These are phyloP conservation scores for Drosophila littoralis DNA, from an alignment of 1,140 invertebrate genomes.

Conservation along the genomic window DNA sequence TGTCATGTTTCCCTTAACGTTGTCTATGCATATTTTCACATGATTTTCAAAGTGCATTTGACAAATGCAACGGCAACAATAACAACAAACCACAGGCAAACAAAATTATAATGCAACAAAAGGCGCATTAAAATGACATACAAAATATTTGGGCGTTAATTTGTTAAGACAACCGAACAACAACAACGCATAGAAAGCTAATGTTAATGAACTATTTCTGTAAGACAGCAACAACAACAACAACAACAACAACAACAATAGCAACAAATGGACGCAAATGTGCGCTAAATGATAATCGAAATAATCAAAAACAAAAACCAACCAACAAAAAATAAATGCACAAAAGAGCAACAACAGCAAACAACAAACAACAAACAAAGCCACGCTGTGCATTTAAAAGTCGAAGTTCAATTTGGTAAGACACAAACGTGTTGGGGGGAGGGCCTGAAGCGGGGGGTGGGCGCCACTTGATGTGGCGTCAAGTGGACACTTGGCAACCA, in stretches of 20 bases:
- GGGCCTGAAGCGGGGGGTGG: background rate
- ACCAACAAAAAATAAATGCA: slow-evolving; percentile 10
- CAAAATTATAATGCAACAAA: slow-evolving; percentile 47
- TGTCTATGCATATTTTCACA: slow-evolving; percentile 46
- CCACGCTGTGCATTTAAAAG: slow-evolving; percentile 33
- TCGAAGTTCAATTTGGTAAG: slow-evolving; percentile 40
- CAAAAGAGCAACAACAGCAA: slow-evolving; percentile 13
- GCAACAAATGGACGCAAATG: slow-evolving; percentile 46
- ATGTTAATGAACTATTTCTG: slow-evolving; percentile 73
- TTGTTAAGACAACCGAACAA: slow-evolving; percentile 46
- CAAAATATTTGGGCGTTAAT: slow-evolving; percentile 74
- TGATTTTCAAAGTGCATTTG: slow-evolving; percentile 64
- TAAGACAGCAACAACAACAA: slow-evolving; percentile 39
- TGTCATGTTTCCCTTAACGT: slow-evolving; percentile 62
- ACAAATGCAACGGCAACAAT: slow-evolving; percentile 47
- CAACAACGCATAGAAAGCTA: slow-evolving; percentile 61
- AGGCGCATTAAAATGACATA: slow-evolving; percentile 57
- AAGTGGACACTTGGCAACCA: slow-evolving; percentile 40
- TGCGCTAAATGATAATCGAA: slow-evolving; percentile 66
- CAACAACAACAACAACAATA: slow-evolving; percentile 40
- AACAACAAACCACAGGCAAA: slow-evolving; percentile 9
- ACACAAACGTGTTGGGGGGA: background rate
- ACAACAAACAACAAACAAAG: slow-evolving; percentile 25
- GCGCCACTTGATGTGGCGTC: slow-evolving; percentile 25
- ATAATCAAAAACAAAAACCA: slow-evolving; percentile 20